A percentile compares a stretch with the other conserved stretches of the same genome.
These are phyloP conservation scores for Borostomias antarcticus DNA, from an alignment of 2,797 vertebrate genomes.

Conservation along the genomic window DNA sequence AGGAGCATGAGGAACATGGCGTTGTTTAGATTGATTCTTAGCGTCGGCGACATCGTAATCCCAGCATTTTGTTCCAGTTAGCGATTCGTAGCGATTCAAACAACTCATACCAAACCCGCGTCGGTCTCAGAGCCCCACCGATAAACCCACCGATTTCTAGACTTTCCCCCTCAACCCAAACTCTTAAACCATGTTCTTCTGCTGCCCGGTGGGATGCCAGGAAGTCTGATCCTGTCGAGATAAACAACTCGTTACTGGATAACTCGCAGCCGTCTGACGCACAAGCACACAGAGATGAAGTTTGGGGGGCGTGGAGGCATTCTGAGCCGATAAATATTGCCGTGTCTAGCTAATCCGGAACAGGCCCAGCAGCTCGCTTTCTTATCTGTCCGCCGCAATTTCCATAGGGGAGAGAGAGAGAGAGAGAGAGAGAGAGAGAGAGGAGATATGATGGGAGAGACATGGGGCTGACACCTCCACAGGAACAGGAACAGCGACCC, in stretches of 20 bases:
- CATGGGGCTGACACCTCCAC: too few species aligned
- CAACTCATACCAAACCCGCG: too few species aligned
- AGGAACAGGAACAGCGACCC: too few species aligned
- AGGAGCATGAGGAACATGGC: constrained; percentile 47
- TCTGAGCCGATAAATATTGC: constrained; percentile 22
- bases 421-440: not conserved
- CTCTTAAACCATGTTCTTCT: too few species aligned
- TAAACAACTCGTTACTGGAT: constrained; percentile 25
- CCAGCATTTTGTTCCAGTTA: constrained; percentile 56
- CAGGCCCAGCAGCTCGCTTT: constrained; percentile 17
- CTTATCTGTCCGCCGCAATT: constrained; percentile 57
- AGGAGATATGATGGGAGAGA: not conserved
- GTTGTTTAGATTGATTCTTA: constrained; percentile 53
- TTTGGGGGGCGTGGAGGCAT: constrained; percentile 4
- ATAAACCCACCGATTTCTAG: too few species aligned
- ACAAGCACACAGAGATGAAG: constrained; percentile 32
- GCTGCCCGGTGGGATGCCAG: constrained; percentile 28
- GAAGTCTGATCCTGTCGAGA: constrained; percentile 22
- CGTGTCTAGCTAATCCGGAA: constrained; percentile 34
- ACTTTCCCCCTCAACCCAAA: too few species aligned
- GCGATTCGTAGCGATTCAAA: constrained; percentile 50
- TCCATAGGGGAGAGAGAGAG: constrained; percentile 25
- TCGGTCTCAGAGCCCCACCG: too few species aligned
- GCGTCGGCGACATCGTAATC: constrained; percentile 51
- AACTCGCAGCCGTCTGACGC: constrained; percentile 3